Conservation (phyloP, 1,140 invertebrate species). For the Bombyx mandarina region DNA sequence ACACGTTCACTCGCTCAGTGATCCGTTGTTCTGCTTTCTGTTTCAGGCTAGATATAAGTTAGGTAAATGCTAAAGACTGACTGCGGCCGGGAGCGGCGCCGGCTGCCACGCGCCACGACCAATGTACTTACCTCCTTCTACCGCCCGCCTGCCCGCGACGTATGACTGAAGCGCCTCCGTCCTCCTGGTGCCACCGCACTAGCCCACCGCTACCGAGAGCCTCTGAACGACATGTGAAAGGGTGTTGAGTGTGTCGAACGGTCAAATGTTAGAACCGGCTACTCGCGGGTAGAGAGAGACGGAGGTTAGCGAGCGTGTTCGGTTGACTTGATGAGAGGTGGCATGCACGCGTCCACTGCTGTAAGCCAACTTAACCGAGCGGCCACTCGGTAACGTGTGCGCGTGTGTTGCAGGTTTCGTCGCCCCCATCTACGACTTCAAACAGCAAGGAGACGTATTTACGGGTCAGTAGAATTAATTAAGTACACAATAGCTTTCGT, state of each 20-base stretch:
- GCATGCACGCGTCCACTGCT: constrained; percentile 16
- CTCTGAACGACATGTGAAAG: too few relatives aligned
- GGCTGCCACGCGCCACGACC: constrained; percentile 11
- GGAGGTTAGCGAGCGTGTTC: too few relatives aligned
- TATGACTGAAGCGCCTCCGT: not conserved
- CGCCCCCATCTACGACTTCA: constrained; percentile 83
- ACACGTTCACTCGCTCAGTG: constrained; percentile 31
- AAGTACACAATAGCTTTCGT: too few relatives aligned
- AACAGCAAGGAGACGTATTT: constrained; percentile 88
- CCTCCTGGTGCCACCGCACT: not conserved
- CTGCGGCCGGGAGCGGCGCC: constrained; percentile 3
- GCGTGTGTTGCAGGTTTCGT: constrained; percentile 41
- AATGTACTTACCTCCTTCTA: constrained; percentile 1
- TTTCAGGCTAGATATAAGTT: constrained; percentile 66
- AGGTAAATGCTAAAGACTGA: constrained; percentile 39
- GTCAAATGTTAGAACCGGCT: too few relatives aligned
- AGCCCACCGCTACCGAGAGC: too few relatives aligned
- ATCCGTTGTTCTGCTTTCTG: constrained; percentile 62
- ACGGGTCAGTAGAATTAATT: constrained; percentile 75
- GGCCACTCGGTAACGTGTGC: not conserved
- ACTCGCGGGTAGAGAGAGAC: too few relatives aligned
- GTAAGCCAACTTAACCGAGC: constrained; percentile 7
- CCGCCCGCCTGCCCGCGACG: constrained; percentile 4
- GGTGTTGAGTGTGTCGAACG: too few relatives aligned
- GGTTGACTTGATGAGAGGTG: not conserved